A percentile compares a stretch with the other conserved stretches of the same genome.
These are phyloP conservation scores for Amphiprion ocellaris DNA, from an alignment of 2,113 vertebrate genomes.

Conservation along the genomic window DNA sequence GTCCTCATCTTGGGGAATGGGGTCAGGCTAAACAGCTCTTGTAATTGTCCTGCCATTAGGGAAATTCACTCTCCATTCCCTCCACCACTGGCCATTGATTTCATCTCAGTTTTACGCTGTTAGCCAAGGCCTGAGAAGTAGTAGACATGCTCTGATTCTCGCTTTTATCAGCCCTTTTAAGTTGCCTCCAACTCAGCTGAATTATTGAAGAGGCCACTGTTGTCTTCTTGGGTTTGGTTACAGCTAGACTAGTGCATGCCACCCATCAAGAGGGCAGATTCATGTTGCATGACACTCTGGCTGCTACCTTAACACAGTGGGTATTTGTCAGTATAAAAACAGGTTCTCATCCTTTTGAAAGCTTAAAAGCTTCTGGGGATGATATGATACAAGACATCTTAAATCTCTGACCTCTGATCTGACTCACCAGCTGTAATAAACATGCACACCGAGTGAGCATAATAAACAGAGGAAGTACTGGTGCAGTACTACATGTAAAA, in stretches of 20 bases:
- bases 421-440: slow-evolving; percentile 3
- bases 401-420: slow-evolving; percentile 16
- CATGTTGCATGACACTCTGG: slow-evolving; percentile 66
- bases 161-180: slow-evolving; percentile 80
- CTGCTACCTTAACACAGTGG: slow-evolving; percentile 43
- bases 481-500: neutral
- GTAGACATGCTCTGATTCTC: slow-evolving; percentile 76
- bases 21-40: slow-evolving; percentile 84
- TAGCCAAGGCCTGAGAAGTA: slow-evolving; percentile 74
- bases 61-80: slow-evolving; percentile 84
- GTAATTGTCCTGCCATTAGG: slow-evolving; percentile 86
- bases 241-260: slow-evolving; percentile 64
- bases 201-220: slow-evolving; percentile 85
- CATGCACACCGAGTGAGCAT: neutral
- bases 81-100: slow-evolving; percentile 82
- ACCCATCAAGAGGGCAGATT: slow-evolving; percentile 53
- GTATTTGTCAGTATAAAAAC: slow-evolving; percentile 38
- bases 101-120: slow-evolving; percentile 81
- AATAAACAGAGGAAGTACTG: neutral
- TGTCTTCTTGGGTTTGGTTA: slow-evolving; percentile 76
- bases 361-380: slow-evolving; percentile 35
- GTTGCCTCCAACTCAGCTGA: slow-evolving; percentile 80
- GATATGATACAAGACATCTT: slow-evolving; percentile 13
- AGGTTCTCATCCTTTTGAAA: slow-evolving; percentile 32
- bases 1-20: slow-evolving; percentile 73